Evolutionary conservation across 2,797 vertebrate species (phyloP).

Genomic region (Mastacembelus armatus): DNA sequence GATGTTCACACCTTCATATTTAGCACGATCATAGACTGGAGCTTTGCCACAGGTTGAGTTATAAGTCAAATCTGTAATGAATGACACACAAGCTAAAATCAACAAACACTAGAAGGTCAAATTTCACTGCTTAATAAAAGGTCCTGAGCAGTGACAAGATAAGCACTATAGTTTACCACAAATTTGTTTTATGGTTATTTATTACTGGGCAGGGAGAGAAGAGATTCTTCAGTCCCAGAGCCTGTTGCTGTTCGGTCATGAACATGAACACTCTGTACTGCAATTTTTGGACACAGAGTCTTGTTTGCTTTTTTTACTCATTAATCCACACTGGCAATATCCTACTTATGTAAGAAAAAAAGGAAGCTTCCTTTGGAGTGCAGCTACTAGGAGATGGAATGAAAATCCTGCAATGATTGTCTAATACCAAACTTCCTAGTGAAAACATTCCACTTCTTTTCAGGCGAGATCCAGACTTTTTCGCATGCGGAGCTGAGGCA

Average conservation of each 20-base stretch:
- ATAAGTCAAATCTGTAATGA: conserved; percentile 48
- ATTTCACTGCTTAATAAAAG: conserved; percentile 16
- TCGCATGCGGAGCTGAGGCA: conserved; percentile 56
- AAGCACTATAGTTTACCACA: conserved; percentile 23
- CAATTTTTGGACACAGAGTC: conserved; percentile 46
- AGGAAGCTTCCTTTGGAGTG: conserved; percentile 62
- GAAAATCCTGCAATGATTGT: conserved; percentile 73
- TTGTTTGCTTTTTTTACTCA: conserved; percentile 57
- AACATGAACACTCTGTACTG: conserved; percentile 50
- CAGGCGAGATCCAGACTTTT: conserved; percentile 67
- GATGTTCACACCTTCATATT: conserved; percentile 50
- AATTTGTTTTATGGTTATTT: conserved; percentile 22
- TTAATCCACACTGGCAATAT: conserved; percentile 69
- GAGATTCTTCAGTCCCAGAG: conserved; percentile 24
- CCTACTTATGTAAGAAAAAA: conserved; percentile 66
- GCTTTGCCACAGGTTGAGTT: conserved; percentile 39
- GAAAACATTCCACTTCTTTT: conserved; percentile 82
- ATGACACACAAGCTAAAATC: conserved; percentile 9
- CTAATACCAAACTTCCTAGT: conserved; percentile 79
- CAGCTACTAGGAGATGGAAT: conserved; percentile 72
- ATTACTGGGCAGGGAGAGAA: conserved; percentile 21
- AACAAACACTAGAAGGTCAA: conserved; percentile 18
- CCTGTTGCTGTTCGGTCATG: conserved; percentile 19
- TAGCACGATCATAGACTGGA: conserved; percentile 8
- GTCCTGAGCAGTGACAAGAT: conserved; percentile 22